Percentiles rank a stretch among this genome's conserved stretches.
Conservation (phyloP, 2,888 invertebrate species). For the Tipula vernalis region DNA sequence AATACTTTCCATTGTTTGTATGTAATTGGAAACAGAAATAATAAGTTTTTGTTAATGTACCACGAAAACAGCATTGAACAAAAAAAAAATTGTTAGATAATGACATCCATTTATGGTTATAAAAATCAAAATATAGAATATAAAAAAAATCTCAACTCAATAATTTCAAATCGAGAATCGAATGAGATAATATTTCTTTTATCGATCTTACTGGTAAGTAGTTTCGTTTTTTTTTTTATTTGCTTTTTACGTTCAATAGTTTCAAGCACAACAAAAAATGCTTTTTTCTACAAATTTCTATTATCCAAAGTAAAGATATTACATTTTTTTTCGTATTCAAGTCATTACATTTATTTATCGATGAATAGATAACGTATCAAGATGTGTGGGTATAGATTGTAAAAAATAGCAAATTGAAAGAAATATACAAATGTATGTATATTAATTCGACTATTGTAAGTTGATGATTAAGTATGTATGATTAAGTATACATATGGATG, state of each 20-base stretch:
- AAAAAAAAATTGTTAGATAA: background rate
- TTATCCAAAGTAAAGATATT: background rate
- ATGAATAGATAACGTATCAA: background rate
- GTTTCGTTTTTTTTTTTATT: background rate
- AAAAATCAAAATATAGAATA: background rate
- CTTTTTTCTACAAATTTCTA: background rate
- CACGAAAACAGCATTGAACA: background rate
- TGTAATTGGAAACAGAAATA: background rate
- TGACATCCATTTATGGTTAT: background rate
- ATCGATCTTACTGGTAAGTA: background rate
- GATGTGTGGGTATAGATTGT: background rate
- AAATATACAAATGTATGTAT: background rate
- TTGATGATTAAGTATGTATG: background rate
- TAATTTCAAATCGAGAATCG: background rate
- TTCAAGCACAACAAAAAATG: background rate
- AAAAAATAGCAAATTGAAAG: background rate
- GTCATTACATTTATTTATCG: background rate
- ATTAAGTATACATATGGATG: background rate
- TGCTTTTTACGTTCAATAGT: background rate
- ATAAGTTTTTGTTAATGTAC: background rate
- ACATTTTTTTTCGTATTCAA: background rate
- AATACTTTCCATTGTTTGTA: background rate
- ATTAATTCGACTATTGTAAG: background rate
- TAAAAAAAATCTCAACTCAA: background rate
- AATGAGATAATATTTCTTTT: background rate